phyloP scores from a whole-genome alignment of 2,888 invertebrate species.

The Cinara cedri region DNA sequence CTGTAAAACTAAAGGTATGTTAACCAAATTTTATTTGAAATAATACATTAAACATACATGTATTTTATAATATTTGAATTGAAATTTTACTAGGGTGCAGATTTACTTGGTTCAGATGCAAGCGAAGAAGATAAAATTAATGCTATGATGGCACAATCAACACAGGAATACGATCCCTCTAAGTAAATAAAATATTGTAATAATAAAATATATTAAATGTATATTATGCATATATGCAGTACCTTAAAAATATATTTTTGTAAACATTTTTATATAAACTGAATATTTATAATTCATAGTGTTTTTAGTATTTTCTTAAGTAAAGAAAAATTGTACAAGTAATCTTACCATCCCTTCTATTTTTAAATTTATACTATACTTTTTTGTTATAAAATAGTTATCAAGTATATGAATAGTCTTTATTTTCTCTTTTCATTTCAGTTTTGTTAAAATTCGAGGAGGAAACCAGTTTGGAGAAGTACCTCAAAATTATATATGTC shows the following conservation, averaged over 20 bases:
- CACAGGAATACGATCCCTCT: conserved; percentile 94
- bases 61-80: conserved; percentile 11
- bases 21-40: background rate
- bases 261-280: too few species aligned
- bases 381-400: too few species aligned
- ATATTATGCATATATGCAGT: background rate
- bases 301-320: too few species aligned
- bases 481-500: conserved; percentile 90
- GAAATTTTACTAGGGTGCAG: conserved; percentile 46
- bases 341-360: too few species aligned
- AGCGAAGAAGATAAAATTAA: conserved; percentile 97
- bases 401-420: too few species aligned
- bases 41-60: too few species aligned
- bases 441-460: conserved; percentile 87
- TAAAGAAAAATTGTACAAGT: too few species aligned
- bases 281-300: too few species aligned
- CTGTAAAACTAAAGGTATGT: conserved; percentile 46
- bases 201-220: too few species aligned
- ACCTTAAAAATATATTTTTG: too few species aligned
- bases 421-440: conserved; percentile 64
- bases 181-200: conserved; percentile 72
- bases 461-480: conserved; percentile 88
- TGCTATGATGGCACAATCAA: conserved; percentile 97
- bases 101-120: conserved; percentile 82
- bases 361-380: too few species aligned